A percentile compares a stretch with the other conserved stretches of the same genome.
Evolutionary conservation across 2,888 invertebrate species (phyloP).

Genomic region (Eilema caniola): DNA sequence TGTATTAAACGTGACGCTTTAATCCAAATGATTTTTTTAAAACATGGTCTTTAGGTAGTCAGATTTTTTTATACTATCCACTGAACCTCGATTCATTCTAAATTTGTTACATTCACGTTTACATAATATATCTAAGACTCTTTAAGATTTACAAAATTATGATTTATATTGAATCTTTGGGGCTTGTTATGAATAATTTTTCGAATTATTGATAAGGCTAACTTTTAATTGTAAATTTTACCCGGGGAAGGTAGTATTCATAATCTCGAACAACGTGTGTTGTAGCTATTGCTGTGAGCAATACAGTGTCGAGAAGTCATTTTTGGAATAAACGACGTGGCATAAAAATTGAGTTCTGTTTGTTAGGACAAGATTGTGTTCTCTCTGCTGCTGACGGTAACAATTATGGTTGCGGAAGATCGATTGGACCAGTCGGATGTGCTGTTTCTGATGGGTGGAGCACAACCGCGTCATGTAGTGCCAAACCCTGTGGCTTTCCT

Average conservation of each 20-base stretch:
- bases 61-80: too few species aligned
- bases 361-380: slow-evolving; percentile 95
- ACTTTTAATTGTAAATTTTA: too few species aligned
- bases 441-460: slow-evolving; percentile 96
- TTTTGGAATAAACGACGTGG: not conserved
- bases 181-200: too few species aligned
- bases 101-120: too few species aligned
- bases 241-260: not conserved
- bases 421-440: slow-evolving; percentile 89
- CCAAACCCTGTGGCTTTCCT: slow-evolving; percentile 77
- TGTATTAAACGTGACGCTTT: too few species aligned
- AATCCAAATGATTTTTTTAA: too few species aligned
- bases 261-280: not conserved
- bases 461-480: slow-evolving; percentile 74
- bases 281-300: not conserved
- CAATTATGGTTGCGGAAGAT: slow-evolving; percentile 89
- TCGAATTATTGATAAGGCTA: too few species aligned
- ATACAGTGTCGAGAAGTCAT: not conserved
- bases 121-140: too few species aligned
- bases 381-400: slow-evolving; percentile 91
- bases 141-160: too few species aligned
- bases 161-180: too few species aligned
- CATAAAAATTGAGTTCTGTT: not conserved
- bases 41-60: too few species aligned
- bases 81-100: too few species aligned